A percentile compares a stretch with the other conserved stretches of the same genome.
phyloP scores from a whole-genome alignment of 2,797 vertebrate species.

The Tokudaia tokunoshimensis region DNA sequence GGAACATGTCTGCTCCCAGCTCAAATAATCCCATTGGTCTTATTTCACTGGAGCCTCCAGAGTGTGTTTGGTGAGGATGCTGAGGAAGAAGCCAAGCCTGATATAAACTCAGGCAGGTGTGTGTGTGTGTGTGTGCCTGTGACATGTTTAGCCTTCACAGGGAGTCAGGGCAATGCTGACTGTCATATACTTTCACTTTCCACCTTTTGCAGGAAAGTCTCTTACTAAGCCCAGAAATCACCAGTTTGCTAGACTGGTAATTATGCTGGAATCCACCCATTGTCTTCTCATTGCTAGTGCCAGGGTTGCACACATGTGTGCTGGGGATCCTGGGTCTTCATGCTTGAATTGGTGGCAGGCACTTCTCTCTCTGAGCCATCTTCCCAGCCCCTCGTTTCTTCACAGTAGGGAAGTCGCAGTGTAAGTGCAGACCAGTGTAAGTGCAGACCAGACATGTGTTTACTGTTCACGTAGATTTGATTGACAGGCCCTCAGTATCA shows the following conservation, averaged over 20 bases:
- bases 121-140: background rate
- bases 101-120: background rate
- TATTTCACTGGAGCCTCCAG: constrained; percentile 23
- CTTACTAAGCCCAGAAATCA: background rate
- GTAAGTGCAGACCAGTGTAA: background rate
- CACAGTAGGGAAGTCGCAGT: background rate
- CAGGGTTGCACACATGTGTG: background rate
- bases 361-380: background rate
- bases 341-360: background rate
- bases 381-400: background rate
- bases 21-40: background rate
- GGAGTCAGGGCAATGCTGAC: background rate
- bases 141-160: background rate
- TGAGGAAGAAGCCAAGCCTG: background rate
- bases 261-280: background rate
- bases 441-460: background rate
- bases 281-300: too few relatives aligned
- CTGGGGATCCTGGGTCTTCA: background rate
- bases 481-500: background rate
- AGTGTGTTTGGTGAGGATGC: background rate
- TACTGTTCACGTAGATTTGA: background rate
- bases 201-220: background rate
- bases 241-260: background rate
- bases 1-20: background rate
- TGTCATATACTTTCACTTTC: background rate